Conservation (phyloP, 2,113 vertebrate species). For the Myiagra hebetior region DNA sequence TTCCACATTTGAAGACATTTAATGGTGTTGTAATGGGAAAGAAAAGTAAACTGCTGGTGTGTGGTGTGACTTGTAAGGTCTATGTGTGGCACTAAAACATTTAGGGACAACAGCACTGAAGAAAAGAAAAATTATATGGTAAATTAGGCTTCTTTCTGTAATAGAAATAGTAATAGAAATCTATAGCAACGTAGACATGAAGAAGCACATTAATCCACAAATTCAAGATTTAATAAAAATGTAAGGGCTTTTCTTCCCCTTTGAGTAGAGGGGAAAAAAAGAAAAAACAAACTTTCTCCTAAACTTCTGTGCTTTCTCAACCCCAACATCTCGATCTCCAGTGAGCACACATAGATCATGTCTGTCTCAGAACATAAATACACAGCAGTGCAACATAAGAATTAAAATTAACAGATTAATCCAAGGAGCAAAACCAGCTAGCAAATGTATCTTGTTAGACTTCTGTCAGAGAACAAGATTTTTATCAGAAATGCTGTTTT, state of each 20-base stretch:
- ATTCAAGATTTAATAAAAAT: not conserved
- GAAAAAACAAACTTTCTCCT: not conserved
- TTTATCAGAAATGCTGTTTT: slow-evolving; percentile 72
- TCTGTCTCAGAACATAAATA: slow-evolving; percentile 20
- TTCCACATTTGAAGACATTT: not conserved
- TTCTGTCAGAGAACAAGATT: slow-evolving; percentile 70
- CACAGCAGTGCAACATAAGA: slow-evolving; percentile 1
- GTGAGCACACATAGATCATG: slow-evolving; percentile 6
- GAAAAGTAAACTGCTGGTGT: not conserved
- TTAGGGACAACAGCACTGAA: not conserved
- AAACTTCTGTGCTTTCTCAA: not conserved
- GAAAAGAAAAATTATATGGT: not conserved
- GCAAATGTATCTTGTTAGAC: slow-evolving; percentile 69
- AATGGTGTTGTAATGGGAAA: not conserved
- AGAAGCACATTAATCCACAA: not conserved
- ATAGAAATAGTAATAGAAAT: not conserved
- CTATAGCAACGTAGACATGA: not conserved
- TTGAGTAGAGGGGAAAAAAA: not conserved
- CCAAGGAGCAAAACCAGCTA: slow-evolving; percentile 39
- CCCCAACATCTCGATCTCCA: not conserved
- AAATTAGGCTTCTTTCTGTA: not conserved
- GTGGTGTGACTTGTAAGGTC: not conserved
- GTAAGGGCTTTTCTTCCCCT: not conserved
- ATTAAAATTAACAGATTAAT: slow-evolving; percentile 19
- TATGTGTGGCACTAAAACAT: not conserved